Evolutionary conservation across 2,113 vertebrate species (phyloP), one percentile per base, ranked within the genome.

Genomic region (Rhadina sibilatrix): DNA sequence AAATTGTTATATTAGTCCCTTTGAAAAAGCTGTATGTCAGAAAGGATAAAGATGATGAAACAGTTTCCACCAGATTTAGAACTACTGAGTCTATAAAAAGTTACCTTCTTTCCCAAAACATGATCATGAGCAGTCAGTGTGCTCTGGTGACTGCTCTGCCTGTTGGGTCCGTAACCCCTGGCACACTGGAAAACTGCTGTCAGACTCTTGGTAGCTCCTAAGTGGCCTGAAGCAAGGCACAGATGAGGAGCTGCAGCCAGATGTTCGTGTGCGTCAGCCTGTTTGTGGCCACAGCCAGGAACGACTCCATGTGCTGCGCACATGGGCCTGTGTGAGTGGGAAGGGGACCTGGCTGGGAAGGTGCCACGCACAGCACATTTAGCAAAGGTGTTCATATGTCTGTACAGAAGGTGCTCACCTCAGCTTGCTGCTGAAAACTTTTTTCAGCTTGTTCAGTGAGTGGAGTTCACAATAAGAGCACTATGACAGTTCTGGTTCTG

Each of bases 301-400:
- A 8, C 1, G 10, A 5, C 2, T 18, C 16, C 18, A 0, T 6
- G 30, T 20, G 37, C 63, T 0, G 1, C 8, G 19, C 11, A 20
- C 42, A 0, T 1, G 5, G 56, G 4, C 6, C 2, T 3, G 25
- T 23, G 50, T 5, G 46, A 7, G n/a, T 2, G 31, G 2, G 16
- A 25, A 11, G 2, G 27, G 11, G 5, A 7, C 71, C 6, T 0
- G 15, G 5, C 8, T 33, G 42, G 28, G 37, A 5, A 10, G 37
- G 82, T 20, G 72, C 77, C 38, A 1, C 0, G 0, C 1, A 3
- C 21, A 2, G 69, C 10, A 0, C 0, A 23, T 9, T 37, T 2
- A n/a, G 42, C 23, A 1, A 0, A 10, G 0, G 4, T 30, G 38
- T n/a, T 42, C 7, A 0, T 13, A 0, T 19, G 15, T 9, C 65